These are phyloP conservation scores for Agonopterix subpropinquella DNA, from an alignment of 2,888 invertebrate genomes.

Conservation along the genomic window DNA sequence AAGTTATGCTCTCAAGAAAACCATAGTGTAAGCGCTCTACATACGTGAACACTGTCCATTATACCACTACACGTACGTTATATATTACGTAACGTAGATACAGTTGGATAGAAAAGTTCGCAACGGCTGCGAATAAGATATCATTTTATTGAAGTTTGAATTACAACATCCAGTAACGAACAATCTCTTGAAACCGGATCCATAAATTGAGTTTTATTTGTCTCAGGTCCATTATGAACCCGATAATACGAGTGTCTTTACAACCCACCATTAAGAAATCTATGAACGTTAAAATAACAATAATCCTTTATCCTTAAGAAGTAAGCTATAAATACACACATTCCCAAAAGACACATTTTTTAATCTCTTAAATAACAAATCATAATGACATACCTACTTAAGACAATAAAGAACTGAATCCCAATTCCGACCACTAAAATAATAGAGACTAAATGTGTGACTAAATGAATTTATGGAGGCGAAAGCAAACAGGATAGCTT, in stretches of 20 bases:
- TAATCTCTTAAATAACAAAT: slow-evolving; percentile 36
- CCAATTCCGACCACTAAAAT: slow-evolving; percentile 39
- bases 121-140: too few relatives aligned
- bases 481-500: slow-evolving; percentile 31
- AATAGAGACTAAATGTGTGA: slow-evolving; percentile 51
- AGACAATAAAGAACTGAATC: slow-evolving; percentile 32
- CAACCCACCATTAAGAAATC: slow-evolving; percentile 8
- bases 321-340: slow-evolving; percentile 14
- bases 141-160: not conserved
- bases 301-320: slow-evolving; percentile 21
- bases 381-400: slow-evolving; percentile 29
- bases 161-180: not conserved
- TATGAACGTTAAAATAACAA: slow-evolving; percentile 20
- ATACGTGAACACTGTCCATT: too few relatives aligned
- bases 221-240: slow-evolving; percentile 3
- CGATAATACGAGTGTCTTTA: slow-evolving; percentile 3
- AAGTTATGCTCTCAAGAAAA: too few relatives aligned
- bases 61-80: too few relatives aligned
- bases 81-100: too few relatives aligned
- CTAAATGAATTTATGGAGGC: slow-evolving; percentile 38
- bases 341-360: slow-evolving; percentile 18
- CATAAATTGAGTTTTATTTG: slow-evolving; percentile 15
- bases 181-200: slow-evolving; percentile 8
- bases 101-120: too few relatives aligned
- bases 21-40: too few relatives aligned